Evolutionary conservation across 2,797 vertebrate species (phyloP), one percentile per base, ranked within the genome.

Genomic region (Acanthiza pusilla): DNA sequence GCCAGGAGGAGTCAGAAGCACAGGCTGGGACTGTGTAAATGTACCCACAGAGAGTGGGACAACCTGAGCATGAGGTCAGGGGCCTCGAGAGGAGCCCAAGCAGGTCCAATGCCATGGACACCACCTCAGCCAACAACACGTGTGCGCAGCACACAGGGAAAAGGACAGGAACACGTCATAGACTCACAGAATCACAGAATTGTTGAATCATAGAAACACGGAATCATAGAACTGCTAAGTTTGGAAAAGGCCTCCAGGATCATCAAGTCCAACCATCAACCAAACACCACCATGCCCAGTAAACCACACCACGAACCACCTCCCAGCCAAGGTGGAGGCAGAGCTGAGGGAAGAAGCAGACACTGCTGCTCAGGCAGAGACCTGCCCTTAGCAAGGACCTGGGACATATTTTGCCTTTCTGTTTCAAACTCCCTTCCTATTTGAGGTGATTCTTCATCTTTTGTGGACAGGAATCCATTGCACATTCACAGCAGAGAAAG

Each of bases 371-470:
- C 57, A 72, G 21, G 18, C 29, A 51, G 26, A 70, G 4, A 77
- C 7, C 25, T 34, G 12, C 40, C 58, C 26, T 79, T 51, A 72
- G 22, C 11, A 55, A 80, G 13, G 34, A 73, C n/a, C 8, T n/a
- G 16, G 8, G 12, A 50, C 0, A 0, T 2, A 9, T 66, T 43
- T 58, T 40, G 7, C 21, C 14, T 32, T 13, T 48, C 19, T 62
- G 7, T 60, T 90, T 88, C 53, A 51, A 9, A 21, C 20, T 66
- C 17, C 16, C 19, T 89, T 18, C 13, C 26, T 54, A 21, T 76
- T 65, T 11, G 27, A 51, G 0, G 6, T 42, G 11, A 5, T 34
- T 79, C 1, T 43, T 66, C 50, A 51, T 3, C 22, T 75, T 43
- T 65, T 68, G 9, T 55, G 23, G 23, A 29, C 17, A 65, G 17